Conservation (phyloP, 1,140 invertebrate species). For the Caenorhabditis elegans region DNA sequence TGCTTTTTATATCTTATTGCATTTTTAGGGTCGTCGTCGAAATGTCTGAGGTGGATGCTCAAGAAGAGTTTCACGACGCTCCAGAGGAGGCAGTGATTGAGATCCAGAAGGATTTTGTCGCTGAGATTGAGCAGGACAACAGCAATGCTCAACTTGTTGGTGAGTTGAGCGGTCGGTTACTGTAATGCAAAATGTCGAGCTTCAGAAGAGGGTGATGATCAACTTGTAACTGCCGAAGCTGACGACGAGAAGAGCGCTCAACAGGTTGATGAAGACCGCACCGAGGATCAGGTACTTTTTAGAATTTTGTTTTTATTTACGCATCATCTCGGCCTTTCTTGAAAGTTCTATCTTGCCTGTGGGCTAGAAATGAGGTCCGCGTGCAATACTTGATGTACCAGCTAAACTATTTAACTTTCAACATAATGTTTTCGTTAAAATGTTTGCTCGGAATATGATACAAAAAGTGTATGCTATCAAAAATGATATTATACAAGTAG, state of each 20-base stretch:
- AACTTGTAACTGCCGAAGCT: conserved; percentile 28
- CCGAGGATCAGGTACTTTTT: conserved; percentile 39
- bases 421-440: too few relatives aligned
- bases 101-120: conserved; percentile 11
- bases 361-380: too few relatives aligned
- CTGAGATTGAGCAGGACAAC: conserved; percentile 6
- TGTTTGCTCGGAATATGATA: too few relatives aligned
- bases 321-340: too few relatives aligned
- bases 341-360: too few relatives aligned
- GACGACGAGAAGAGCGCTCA: conserved; percentile 30
- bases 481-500: too few relatives aligned
- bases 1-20: not conserved
- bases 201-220: not conserved
- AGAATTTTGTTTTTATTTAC: too few relatives aligned
- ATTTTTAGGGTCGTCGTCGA: conserved; percentile 4
- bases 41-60: conserved; percentile 32
- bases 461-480: too few relatives aligned
- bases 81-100: conserved; percentile 11
- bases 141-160: conserved; percentile 2
- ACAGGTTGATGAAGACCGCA: conserved; percentile 32
- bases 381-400: too few relatives aligned
- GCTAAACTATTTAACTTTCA: too few relatives aligned
- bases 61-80: conserved; percentile 25
- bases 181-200: not conserved
- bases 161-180: too few relatives aligned